Evolutionary conservation across 2,888 invertebrate genomes (phyloP), one percentile per base, ranked within the genome.

Genomic region (Synergus laeviventris): DNA sequence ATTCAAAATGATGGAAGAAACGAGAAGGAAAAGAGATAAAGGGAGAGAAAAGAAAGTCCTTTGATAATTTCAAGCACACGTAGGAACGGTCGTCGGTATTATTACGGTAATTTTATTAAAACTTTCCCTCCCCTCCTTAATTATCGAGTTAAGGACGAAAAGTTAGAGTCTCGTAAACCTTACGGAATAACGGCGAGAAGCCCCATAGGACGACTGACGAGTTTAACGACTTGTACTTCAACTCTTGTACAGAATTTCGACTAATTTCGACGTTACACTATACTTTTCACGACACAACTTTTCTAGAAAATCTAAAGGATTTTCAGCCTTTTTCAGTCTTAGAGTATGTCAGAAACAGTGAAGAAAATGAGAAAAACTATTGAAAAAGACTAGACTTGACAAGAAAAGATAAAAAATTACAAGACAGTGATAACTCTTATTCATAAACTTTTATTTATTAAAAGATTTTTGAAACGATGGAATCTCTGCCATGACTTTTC

Each of bases 21-120:
- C n/a, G 31, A 70, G 31, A 70, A 49, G 70, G 49, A 36, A 31
- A 49, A 31, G 36, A 36, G 36, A n/a, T 36, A 61, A 42, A 74
- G 74, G 56, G 59, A 74, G 45, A 64, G 54, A 31, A 56, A 73
- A 21, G 78, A 81, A 81, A 81, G 81, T 83, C 83, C 84, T 86
- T 86, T 85, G 86, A 86, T 85, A 85, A 85, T 85, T 83, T 83
- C 79, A 82, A 82, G 81, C 82, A 83, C 82, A 77, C 73, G 82
- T 79, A 82, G 81, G 80, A 81, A 81, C 76, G 79, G 61, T 73
- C 80, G 77, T 81, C 78, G 82, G 84, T 85, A 86, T 86, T 85
- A 86, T 86, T 86, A 85, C 86, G 84, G 83, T 85, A 86, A 87
- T 86, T 82, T 86, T 86, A 87, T 87, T 84, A 87, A 86, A 87